These are phyloP conservation scores for Thereuonema tuberculata DNA, from an alignment of 1,140 invertebrate species.

Conservation along the genomic window DNA sequence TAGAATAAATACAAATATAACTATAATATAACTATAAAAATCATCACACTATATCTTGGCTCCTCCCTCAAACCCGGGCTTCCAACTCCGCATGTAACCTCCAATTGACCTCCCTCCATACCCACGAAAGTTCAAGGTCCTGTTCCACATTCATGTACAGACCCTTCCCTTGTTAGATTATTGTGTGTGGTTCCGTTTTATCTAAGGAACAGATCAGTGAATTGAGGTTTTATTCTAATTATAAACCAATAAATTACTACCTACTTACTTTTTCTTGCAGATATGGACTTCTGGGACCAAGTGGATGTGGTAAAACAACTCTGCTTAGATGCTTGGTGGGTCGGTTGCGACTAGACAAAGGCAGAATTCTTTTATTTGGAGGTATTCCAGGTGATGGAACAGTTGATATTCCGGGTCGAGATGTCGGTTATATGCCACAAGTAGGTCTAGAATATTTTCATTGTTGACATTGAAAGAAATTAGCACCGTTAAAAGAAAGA, in stretches of 20 bases:
- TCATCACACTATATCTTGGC: too few relatives aligned
- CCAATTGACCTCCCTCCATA: too few relatives aligned
- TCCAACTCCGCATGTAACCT: too few relatives aligned
- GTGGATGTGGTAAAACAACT: constrained; percentile 76
- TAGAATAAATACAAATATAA: too few relatives aligned
- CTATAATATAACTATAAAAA: too few relatives aligned
- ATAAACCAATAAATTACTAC: not conserved
- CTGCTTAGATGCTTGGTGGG: constrained; percentile 76
- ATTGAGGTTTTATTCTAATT: not conserved
- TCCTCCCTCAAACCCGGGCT: too few relatives aligned
- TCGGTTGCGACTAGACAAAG: constrained; percentile 57
- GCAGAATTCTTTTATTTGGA: constrained; percentile 72
- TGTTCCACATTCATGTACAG: too few relatives aligned
- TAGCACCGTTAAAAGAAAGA: constrained; percentile 82
- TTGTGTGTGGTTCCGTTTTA: too few relatives aligned
- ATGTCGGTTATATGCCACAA: constrained; percentile 66
- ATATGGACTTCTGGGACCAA: constrained; percentile 67
- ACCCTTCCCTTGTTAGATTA: too few relatives aligned
- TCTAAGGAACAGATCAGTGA: too few relatives aligned
- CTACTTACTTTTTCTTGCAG: constrained; percentile 35
- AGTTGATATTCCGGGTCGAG: constrained; percentile 72
- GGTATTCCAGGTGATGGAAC: constrained; percentile 57
- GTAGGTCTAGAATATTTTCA: constrained; percentile 17
- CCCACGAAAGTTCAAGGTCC: too few relatives aligned
- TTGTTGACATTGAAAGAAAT: constrained; percentile 45